Evolutionary conservation across 2,888 invertebrate species (phyloP).

Genomic region (Eurytoma californica): DNA sequence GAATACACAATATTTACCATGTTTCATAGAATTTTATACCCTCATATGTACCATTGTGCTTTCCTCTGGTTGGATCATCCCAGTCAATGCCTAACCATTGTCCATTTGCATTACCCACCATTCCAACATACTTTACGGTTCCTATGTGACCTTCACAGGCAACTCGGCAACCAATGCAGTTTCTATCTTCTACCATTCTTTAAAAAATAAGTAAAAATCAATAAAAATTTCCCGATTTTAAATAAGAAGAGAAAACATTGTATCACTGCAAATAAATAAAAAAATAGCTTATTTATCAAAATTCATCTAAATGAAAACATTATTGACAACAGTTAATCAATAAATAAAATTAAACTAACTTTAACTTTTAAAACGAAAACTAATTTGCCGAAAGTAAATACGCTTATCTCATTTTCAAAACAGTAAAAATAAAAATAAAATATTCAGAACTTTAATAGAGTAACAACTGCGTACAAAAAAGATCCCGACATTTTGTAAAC

Average conservation of each 20-base stretch:
- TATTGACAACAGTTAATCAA: not conserved
- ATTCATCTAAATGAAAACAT: not conserved
- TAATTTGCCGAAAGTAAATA: too few species aligned
- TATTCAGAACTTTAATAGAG: too few species aligned
- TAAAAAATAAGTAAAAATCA: slow-evolving; percentile 31
- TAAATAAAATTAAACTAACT: not conserved
- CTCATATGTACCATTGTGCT: slow-evolving; percentile 92
- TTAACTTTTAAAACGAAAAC: too few species aligned
- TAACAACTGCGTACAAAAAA: too few species aligned
- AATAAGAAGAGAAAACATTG: not conserved
- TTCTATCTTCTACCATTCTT: slow-evolving; percentile 71
- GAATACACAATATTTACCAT: slow-evolving; percentile 73
- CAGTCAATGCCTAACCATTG: slow-evolving; percentile 97
- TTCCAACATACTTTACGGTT: slow-evolving; percentile 77
- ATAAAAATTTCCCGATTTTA: not conserved
- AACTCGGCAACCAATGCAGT: slow-evolving; percentile 75
- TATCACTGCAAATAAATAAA: not conserved
- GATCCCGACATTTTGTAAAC: not conserved
- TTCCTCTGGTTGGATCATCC: slow-evolving; percentile 92
- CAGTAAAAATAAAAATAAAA: too few species aligned
- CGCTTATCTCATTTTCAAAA: too few species aligned
- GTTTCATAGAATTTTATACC: slow-evolving; percentile 89
- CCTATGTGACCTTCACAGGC: slow-evolving; percentile 76
- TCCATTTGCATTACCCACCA: slow-evolving; percentile 74
- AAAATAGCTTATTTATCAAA: not conserved